A percentile compares a stretch with the other conserved stretches of the same genome.
phyloP scores from a whole-genome alignment of 2,888 invertebrate species.

The Athalia cordata region DNA sequence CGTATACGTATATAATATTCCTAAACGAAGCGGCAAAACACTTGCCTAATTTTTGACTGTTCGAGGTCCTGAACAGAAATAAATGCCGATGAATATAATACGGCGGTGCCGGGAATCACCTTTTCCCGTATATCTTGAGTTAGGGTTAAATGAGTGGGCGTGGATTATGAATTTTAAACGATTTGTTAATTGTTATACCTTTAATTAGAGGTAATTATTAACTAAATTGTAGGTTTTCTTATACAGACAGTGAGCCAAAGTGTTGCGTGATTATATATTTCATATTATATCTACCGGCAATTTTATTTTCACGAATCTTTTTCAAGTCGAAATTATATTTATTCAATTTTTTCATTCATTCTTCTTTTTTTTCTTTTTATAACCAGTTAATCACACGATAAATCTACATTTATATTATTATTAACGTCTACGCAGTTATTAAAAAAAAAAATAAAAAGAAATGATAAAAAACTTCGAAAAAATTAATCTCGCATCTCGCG shows the following conservation, averaged over 20 bases:
- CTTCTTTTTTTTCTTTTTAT: no score
- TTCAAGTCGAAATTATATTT: no score
- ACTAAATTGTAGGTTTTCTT: slow-evolving; percentile 54
- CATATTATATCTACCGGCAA: no score
- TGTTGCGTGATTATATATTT: no score
- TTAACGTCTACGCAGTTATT: background rate
- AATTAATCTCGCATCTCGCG: slow-evolving; percentile 20
- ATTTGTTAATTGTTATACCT: slow-evolving; percentile 58
- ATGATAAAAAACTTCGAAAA: background rate
- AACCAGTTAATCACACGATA: no score
- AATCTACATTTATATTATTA: background rate
- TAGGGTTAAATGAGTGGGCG: slow-evolving; percentile 57
- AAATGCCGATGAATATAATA: no score
- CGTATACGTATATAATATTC: no score
- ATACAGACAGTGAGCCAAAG: no score
- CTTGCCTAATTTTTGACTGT: slow-evolving; percentile 5
- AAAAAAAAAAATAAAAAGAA: background rate
- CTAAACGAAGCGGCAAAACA: slow-evolving; percentile 20
- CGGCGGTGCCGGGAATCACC: slow-evolving; percentile 14
- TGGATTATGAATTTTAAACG: slow-evolving; percentile 57
- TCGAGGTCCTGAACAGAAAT: no score
- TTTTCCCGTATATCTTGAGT: slow-evolving; percentile 4
- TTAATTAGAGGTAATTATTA: slow-evolving; percentile 61
- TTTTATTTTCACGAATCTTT: no score
- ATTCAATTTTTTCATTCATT: no score